Base-by-base conservation (phyloP, 1,140 invertebrate genomes). In the Gonatopus flavifemur region DNA sequence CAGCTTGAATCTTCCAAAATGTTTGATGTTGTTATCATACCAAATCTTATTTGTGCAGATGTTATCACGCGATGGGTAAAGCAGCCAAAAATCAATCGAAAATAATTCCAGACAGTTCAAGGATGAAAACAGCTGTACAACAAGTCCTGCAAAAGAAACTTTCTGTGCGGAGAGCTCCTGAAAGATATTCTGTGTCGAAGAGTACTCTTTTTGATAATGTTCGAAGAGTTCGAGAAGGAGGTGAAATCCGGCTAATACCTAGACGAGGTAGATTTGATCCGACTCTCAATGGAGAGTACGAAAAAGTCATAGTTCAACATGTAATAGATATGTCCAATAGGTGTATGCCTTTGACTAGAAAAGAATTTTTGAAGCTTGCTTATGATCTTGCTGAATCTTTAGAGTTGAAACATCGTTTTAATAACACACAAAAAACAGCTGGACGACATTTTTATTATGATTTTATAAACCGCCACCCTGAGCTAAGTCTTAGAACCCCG, bases 381-480 rank as follows among this genome's bases (percentile, higher is more conserved):
- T 54, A 35, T 16, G 38, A 57, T 15, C 39, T 54, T 24, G 38
- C 43, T n/a, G n/a, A n/a, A n/a, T n/a, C n/a, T n/a, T n/a, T n/a
- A n/a, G n/a, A n/a, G n/a, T n/a, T n/a, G n/a, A n/a, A n/a, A n/a
- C 50, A 69, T 49, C 22, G 37, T n/a, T 69, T 72, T 37, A 72
- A 62, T 43, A 56, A 57, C 15, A 54, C 62, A 15, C 65, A 62
- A 44, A 49, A 51, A 61, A 60, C 56, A 40, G 76, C 77, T 48
- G 70, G 72, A 6, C 66, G 72, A 48, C 62, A 74, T 49, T 79
- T 72, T 70, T 74, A 68, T 39, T 59, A 67, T 32, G 39, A 54
- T 13, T 80, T 79, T 57, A 67, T 75, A 52, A 65, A 62, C 53
- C n/a, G n/a, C n/a, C 64, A 79, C 64, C 68, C 70, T 25, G 54